phyloP scores from a whole-genome alignment of 1,140 invertebrate genomes.

The Globodera ellingtonae region DNA sequence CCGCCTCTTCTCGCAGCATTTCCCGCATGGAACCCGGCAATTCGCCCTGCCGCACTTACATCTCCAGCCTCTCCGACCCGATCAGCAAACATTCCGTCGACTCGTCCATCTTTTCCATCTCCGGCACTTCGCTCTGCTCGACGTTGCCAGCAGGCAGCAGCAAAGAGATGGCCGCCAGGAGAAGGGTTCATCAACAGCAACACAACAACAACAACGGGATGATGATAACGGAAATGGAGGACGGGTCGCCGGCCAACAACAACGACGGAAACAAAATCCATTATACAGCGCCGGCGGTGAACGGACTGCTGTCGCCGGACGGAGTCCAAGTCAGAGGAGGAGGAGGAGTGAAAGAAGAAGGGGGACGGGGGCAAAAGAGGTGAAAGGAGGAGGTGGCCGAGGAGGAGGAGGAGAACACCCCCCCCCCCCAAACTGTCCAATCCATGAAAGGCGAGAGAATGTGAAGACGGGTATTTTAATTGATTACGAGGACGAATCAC shows the following conservation, averaged over 20 bases:
- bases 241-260: background rate
- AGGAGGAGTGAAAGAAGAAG: no score
- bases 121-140: slow-evolving; percentile 8
- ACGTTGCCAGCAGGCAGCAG: background rate
- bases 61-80: background rate
- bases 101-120: slow-evolving; percentile 5
- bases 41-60: background rate
- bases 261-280: background rate
- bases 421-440: no score
- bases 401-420: no score
- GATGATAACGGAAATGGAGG: background rate
- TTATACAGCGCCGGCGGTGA: background rate
- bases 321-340: no score
- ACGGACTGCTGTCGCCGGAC: no score
- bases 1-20: background rate
- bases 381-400: no score
- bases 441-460: no score
- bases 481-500: no score
- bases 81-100: background rate
- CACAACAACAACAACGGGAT: background rate
- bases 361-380: no score
- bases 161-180: background rate
- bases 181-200: background rate
- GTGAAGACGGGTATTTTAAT: no score
- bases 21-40: background rate